Conservation (phyloP, 2,797 vertebrate species). For the Podargus strigoides region DNA sequence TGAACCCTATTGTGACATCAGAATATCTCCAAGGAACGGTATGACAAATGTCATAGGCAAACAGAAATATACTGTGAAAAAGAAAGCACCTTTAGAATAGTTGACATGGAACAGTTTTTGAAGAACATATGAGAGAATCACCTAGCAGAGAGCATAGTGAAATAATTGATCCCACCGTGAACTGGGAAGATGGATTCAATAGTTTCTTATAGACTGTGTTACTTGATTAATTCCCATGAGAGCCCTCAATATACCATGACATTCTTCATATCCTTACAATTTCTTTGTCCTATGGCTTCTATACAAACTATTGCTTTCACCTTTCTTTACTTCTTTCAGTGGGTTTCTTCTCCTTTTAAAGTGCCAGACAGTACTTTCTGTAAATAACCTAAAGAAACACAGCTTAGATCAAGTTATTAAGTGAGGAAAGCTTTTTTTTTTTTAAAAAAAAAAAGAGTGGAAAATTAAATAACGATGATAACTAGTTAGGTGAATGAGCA, state of each 20-base stretch:
- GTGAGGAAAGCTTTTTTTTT: not conserved
- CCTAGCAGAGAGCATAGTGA: not conserved
- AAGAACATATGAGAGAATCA: constrained; percentile 8
- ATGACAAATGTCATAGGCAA: not conserved
- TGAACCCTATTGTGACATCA: not conserved
- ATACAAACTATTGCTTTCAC: not conserved
- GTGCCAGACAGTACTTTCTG: not conserved
- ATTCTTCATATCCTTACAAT: not conserved
- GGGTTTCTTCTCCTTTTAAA: not conserved
- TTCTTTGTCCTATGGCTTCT: not conserved
- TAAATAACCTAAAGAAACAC: not conserved
- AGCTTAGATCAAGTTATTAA: not conserved
- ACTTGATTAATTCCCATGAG: not conserved
- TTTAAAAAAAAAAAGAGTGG: not conserved
- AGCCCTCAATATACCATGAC: not conserved
- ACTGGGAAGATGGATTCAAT: not conserved
- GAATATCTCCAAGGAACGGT: not conserved
- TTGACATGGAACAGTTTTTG: not conserved
- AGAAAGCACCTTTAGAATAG: not conserved
- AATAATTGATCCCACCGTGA: not conserved
- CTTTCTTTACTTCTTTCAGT: not conserved
- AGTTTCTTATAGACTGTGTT: not conserved
- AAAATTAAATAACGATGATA: not conserved
- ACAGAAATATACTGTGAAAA: not conserved
- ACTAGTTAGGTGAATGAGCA: not conserved